Conservation (phyloP, 1,140 invertebrate species). For the Coenobita brevimanus region DNA sequence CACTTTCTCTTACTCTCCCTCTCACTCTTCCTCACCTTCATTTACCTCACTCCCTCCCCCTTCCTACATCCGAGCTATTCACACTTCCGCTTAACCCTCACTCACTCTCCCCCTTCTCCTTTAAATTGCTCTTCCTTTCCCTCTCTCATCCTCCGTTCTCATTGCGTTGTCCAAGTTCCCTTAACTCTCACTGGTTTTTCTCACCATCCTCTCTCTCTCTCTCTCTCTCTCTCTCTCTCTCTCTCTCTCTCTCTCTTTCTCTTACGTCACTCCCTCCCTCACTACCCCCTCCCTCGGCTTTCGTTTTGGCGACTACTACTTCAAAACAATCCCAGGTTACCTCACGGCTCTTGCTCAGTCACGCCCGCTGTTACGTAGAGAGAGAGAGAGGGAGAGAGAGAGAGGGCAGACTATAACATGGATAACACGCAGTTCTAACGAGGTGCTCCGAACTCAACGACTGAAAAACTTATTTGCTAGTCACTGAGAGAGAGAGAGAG, state of each 20-base stretch:
- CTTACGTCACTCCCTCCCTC: background rate
- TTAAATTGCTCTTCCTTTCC: slow-evolving; percentile 24
- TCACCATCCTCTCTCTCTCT: background rate
- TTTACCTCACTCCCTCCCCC: background rate
- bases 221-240: slow-evolving; percentile 6
- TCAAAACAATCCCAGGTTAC: too few species aligned
- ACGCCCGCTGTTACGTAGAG: too few species aligned
- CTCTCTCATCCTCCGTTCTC: slow-evolving; percentile 3
- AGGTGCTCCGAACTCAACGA: background rate
- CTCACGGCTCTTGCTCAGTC: too few species aligned
- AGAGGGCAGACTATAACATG: too few species aligned
- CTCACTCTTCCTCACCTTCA: slow-evolving; percentile 5
- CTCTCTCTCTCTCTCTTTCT: background rate
- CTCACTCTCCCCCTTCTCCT: slow-evolving; percentile 25
- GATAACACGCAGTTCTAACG: background rate
- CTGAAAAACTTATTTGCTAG: background rate
- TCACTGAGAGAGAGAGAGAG: background rate
- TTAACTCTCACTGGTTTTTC: background rate
- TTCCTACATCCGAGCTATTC: background rate
- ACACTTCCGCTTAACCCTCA: background rate
- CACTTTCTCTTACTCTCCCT: slow-evolving; percentile 4
- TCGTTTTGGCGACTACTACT: too few species aligned
- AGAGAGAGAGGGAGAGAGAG: too few species aligned
- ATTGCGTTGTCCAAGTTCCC: background rate
- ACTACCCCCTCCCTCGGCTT: background rate